A percentile compares a stretch with the other conserved stretches of the same genome.
These are phyloP conservation scores for Antechinus flavipes DNA, from an alignment of 2,113 vertebrate genomes.

Conservation along the genomic window DNA sequence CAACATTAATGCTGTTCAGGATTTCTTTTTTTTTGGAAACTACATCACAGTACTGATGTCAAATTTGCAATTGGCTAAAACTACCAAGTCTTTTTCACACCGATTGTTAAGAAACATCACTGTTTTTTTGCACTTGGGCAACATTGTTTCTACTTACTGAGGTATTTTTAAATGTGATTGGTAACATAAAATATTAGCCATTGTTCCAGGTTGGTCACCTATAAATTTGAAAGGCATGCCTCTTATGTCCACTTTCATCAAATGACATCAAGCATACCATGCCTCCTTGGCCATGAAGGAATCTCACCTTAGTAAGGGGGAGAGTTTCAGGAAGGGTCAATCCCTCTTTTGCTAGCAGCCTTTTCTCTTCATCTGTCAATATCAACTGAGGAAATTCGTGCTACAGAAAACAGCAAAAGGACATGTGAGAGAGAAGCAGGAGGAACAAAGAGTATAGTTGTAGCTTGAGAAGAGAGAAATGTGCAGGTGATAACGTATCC, in stretches of 20 bases:
- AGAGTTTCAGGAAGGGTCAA: conserved; percentile 85
- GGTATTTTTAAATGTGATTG: neutral
- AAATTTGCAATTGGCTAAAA: conserved; percentile 30
- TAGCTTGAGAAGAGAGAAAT: neutral
- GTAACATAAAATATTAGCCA: neutral
- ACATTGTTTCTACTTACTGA: conserved; percentile 10
- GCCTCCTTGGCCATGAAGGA: neutral
- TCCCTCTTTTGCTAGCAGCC: conserved; percentile 91
- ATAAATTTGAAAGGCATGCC: neutral
- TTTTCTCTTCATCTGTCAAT: conserved; percentile 91
- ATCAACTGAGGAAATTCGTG: conserved; percentile 86
- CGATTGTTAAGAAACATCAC: conserved; percentile 15
- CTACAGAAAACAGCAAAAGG: conserved; percentile 49
- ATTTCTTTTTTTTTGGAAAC: neutral
- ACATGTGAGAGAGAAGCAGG: neutral
- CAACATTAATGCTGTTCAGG: neutral
- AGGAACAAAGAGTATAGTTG: neutral
- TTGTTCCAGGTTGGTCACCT: neutral
- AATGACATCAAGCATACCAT: conserved; percentile 32
- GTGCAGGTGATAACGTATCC: neutral
- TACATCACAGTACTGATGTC: conserved; percentile 15
- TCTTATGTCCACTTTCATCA: conserved; percentile 6
- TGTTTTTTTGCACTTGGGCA: neutral
- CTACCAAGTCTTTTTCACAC: neutral
- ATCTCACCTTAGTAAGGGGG: conserved; percentile 92